Percentiles rank a stretch among this genome's conserved stretches.
Evolutionary conservation across 2,888 invertebrate genomes (phyloP).

Genomic region (Calliphora vomitoria): DNA sequence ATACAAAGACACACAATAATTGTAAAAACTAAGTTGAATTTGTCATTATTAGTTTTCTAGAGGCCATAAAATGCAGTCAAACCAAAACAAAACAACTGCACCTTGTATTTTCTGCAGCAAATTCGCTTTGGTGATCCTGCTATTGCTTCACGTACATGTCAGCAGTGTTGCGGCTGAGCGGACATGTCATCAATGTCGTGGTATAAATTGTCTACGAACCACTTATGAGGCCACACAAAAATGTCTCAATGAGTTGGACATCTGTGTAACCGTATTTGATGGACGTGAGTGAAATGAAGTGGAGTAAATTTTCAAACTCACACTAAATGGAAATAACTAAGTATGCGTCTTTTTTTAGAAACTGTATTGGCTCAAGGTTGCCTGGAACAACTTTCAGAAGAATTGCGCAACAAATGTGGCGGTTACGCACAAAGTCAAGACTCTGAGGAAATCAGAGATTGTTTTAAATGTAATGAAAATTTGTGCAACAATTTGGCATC

Average conservation of each 20-base stretch:
- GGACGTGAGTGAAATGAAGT: conserved; percentile 76
- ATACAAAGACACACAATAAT: not conserved
- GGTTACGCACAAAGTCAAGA: not conserved
- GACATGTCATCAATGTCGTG: conserved; percentile 79
- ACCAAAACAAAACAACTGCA: conserved; percentile 20
- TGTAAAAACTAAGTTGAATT: not conserved
- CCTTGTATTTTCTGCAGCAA: conserved; percentile 9
- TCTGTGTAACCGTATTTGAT: conserved; percentile 81
- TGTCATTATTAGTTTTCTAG: conserved; percentile 39
- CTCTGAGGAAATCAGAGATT: conserved; percentile 60
- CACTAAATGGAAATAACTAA: not conserved
- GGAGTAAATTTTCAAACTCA: not conserved
- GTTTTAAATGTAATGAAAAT: conserved; percentile 80
- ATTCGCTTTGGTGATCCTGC: conserved; percentile 25
- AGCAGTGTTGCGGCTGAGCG: conserved; percentile 76
- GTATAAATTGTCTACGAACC: conserved; percentile 80
- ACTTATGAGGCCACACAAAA: conserved; percentile 73
- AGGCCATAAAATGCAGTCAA: conserved; percentile 57
- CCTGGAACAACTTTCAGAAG: conserved; percentile 66
- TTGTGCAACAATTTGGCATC: conserved; percentile 80
- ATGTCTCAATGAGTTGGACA: conserved; percentile 81
- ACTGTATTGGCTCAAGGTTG: conserved; percentile 75
- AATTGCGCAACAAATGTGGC: conserved; percentile 68
- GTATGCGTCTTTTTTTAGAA: conserved; percentile 49
- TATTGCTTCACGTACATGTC: conserved; percentile 56